These are phyloP conservation scores for Drosophila monieri DNA, from an alignment of 2,888 invertebrate species.

Conservation along the genomic window DNA sequence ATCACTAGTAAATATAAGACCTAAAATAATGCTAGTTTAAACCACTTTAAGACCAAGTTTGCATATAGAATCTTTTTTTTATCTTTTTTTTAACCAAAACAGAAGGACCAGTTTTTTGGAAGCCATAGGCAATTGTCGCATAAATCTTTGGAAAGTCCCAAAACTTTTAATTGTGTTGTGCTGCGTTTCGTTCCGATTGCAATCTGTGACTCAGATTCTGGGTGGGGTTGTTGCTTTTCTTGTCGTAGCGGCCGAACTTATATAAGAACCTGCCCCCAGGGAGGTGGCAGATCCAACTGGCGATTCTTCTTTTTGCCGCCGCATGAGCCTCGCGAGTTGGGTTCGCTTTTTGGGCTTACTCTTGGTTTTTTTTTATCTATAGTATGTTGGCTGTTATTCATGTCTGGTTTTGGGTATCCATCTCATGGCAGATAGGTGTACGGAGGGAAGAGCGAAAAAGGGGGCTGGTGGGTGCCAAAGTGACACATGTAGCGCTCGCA, in stretches of 20 bases:
- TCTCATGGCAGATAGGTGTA: neutral
- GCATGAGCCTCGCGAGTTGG: constrained; percentile 5
- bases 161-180: constrained; percentile 16
- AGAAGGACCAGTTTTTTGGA: constrained; percentile 1
- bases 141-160: constrained; percentile 11
- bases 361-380: constrained; percentile 11
- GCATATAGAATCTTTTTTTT: too few relatives aligned
- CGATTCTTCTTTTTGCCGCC: constrained; percentile 17
- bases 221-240: neutral
- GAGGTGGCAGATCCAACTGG: constrained; percentile 6
- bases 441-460: neutral
- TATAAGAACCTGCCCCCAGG: constrained; percentile 19
- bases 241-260: constrained; percentile 14
- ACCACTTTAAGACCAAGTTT: too few relatives aligned
- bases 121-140: neutral
- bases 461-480: constrained; percentile 9
- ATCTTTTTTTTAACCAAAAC: neutral
- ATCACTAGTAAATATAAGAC: too few relatives aligned
- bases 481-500: constrained; percentile 59
- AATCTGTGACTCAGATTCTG: constrained; percentile 15
- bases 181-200: constrained; percentile 26
- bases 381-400: constrained; percentile 23
- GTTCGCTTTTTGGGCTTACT: constrained; percentile 12
- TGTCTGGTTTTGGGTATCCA: constrained; percentile 12
- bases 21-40: too few relatives aligned